Percentiles rank a stretch among this genome's conserved stretches.
Conservation (phyloP, 2,113 vertebrate genomes). For the Plecturocebus donacophilus region DNA sequence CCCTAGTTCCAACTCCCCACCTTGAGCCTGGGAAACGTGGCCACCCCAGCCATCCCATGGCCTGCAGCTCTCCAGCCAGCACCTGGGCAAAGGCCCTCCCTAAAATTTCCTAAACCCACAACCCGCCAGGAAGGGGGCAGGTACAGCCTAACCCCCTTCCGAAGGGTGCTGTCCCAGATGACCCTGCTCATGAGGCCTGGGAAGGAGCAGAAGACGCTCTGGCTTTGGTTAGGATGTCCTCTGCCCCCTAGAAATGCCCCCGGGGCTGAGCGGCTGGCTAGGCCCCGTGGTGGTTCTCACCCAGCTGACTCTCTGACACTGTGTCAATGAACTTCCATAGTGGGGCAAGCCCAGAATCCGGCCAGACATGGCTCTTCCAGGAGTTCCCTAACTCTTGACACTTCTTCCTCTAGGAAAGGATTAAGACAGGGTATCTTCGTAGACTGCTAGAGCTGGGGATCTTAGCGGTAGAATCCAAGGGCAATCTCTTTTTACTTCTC, state of each 20-base stretch:
- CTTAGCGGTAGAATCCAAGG: neutral
- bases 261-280: neutral
- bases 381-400: neutral
- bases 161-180: neutral
- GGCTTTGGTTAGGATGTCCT: neutral
- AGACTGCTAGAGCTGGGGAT: neutral
- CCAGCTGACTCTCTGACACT: neutral
- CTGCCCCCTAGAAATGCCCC: accelerated
- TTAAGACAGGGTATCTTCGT: slow-evolving; percentile 34
- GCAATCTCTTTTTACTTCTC: neutral
- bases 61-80: neutral
- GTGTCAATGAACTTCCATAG: no score
- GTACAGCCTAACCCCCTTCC: neutral
- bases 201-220: neutral
- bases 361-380: neutral
- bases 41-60: no score
- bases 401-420: neutral
- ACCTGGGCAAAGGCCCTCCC: no score
- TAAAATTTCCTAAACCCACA: neutral
- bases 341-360: neutral
- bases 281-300: neutral
- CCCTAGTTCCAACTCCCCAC: neutral
- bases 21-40: neutral
- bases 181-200: neutral
- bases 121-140: neutral